A percentile compares a stretch with the other conserved stretches of the same genome.
phyloP scores from a whole-genome alignment of 2,797 vertebrate genomes.

The Cyclura pinguis region DNA sequence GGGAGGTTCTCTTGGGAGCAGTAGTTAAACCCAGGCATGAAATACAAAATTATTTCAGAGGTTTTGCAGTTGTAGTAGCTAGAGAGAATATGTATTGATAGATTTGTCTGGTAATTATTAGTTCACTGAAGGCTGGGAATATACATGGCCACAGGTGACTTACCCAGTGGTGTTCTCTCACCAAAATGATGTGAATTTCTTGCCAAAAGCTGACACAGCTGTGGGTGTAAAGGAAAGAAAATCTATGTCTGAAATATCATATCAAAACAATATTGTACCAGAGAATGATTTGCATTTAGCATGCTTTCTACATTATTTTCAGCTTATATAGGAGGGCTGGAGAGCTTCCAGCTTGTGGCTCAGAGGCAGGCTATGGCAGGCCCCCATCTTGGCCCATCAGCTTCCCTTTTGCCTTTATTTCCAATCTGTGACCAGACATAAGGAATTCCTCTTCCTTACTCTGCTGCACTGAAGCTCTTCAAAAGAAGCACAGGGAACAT shows the following conservation, averaged over 20 bases:
- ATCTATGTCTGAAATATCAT: constrained; percentile 12
- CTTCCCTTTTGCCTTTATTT: neutral
- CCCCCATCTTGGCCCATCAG: neutral
- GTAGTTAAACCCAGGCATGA: neutral
- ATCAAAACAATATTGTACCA: neutral
- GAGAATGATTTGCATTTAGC: neutral
- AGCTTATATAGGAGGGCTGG: neutral
- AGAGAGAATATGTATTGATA: no score
- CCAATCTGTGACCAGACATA: neutral
- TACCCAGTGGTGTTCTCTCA: constrained; percentile 87
- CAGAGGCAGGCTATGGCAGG: no score
- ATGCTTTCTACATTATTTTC: neutral
- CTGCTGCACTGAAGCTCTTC: no score
- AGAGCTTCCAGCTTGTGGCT: no score
- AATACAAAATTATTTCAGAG: neutral
- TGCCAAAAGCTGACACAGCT: constrained; percentile 97
- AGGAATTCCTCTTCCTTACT: no score
- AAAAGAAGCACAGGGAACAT: no score
- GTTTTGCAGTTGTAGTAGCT: neutral
- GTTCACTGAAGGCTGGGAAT: neutral
- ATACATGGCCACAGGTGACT: constrained; percentile 54
- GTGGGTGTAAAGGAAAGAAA: constrained; percentile 60
- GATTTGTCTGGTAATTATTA: neutral
- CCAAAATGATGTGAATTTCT: constrained; percentile 99
- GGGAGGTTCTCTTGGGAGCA: neutral